Evolutionary conservation across 2,797 vertebrate genomes (phyloP).

Genomic region (Poecilia velifera): DNA sequence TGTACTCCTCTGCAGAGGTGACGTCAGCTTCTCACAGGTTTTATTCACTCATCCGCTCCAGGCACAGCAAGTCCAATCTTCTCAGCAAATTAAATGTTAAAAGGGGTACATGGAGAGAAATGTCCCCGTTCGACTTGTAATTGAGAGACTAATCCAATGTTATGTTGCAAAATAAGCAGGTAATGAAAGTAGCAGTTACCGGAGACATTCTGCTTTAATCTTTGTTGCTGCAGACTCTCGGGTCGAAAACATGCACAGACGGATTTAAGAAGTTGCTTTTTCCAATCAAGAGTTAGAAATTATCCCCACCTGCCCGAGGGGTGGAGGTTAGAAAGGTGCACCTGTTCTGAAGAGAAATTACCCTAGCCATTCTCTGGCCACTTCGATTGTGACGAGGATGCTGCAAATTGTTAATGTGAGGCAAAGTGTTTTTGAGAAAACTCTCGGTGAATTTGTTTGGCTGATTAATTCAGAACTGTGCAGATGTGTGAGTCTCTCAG

Average conservation of each 20-base stretch:
- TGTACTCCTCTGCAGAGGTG: background rate
- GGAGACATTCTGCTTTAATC: conserved; percentile 14
- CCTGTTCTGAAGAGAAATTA: background rate
- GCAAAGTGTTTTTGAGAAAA: background rate
- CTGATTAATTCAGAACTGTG: background rate
- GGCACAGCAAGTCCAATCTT: conserved; percentile 8
- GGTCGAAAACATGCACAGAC: conserved; percentile 7
- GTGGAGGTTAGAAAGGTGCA: background rate
- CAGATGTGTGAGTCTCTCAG: background rate
- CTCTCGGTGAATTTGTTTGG: background rate
- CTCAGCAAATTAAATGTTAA: conserved; percentile 23
- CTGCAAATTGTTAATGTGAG: background rate
- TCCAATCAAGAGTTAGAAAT: conserved; percentile 17
- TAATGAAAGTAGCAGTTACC: conserved; percentile 24
- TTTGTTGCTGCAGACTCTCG: conserved; percentile 8
- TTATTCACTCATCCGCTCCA: background rate
- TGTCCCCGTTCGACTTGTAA: conserved; percentile 5
- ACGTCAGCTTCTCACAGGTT: conserved; percentile 2
- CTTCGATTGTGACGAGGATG: background rate
- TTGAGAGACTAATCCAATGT: conserved; percentile 13
- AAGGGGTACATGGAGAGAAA: conserved; percentile 8
- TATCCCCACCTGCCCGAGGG: background rate
- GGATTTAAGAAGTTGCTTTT: conserved; percentile 6
- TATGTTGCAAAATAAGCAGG: conserved; percentile 21
- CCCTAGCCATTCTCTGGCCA: background rate